These are phyloP conservation scores for Beroe forskalii DNA, from an alignment of 37 sponge, comb jelly and placozoan genomes.

Conservation along the genomic window DNA sequence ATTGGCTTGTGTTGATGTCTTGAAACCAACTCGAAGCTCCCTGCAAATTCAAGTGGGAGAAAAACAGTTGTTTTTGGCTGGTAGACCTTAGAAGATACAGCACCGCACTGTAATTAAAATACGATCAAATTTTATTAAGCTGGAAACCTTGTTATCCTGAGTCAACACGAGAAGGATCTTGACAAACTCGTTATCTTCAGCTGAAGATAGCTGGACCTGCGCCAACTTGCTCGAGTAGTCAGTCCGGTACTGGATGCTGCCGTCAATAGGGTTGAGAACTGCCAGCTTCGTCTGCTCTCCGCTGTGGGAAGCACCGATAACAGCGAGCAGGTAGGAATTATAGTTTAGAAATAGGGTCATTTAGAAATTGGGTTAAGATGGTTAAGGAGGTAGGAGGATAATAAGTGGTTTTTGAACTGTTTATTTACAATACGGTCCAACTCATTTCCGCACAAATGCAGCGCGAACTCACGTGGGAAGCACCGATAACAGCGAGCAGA, in stretches of 20 bases:
- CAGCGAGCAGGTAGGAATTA: conserved; percentile 19
- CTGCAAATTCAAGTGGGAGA: no score
- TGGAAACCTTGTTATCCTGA: conserved; percentile 36
- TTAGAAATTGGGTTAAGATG: no score
- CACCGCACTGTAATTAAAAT: background rate
- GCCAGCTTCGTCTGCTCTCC: background rate
- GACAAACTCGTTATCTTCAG: conserved; percentile 29
- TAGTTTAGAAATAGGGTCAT: background rate
- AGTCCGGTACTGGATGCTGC: background rate
- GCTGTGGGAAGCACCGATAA: background rate
- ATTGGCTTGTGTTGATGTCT: no score
- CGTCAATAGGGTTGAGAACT: conserved; percentile 38
- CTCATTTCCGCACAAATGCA: background rate
- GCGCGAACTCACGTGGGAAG: background rate
- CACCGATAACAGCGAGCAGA: conserved; percentile 6
- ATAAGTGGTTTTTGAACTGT: no score
- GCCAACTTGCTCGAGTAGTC: background rate
- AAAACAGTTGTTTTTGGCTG: background rate
- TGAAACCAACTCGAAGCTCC: no score
- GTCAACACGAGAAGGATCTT: conserved; percentile 5
- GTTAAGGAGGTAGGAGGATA: no score
- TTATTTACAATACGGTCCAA: no score
- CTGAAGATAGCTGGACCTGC: conserved; percentile 5
- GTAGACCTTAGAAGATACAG: background rate
- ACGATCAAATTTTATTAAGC: background rate